Conservation (phyloP, 1,140 invertebrate species). For the Galleria mellonella region DNA sequence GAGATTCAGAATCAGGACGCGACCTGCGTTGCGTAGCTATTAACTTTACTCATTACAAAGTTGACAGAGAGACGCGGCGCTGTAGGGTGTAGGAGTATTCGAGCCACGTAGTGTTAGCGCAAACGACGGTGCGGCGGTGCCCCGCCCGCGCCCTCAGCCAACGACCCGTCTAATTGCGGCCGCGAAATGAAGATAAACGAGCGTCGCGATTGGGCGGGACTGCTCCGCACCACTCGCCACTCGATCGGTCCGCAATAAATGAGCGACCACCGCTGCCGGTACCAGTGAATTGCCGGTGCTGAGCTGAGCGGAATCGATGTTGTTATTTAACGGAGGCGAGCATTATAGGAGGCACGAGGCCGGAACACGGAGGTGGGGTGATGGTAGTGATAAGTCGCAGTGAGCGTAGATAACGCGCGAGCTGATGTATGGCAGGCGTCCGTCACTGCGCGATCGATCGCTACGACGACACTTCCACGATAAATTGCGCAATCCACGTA, state of each 20-base stretch:
- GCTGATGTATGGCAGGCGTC: slow-evolving; percentile 64
- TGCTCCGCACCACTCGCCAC: slow-evolving; percentile 14
- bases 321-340: slow-evolving; percentile 33
- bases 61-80: slow-evolving; percentile 52
- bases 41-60: slow-evolving; percentile 73
- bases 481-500: slow-evolving; percentile 71
- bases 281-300: neutral
- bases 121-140: slow-evolving; percentile 27
- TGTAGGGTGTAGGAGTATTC: slow-evolving; percentile 32
- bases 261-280: slow-evolving; percentile 26
- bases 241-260: slow-evolving; percentile 43
- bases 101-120: slow-evolving; percentile 53
- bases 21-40: slow-evolving; percentile 53
- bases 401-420: slow-evolving; percentile 63
- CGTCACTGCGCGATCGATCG: slow-evolving; percentile 63
- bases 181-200: slow-evolving; percentile 78
- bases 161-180: slow-evolving; percentile 79
- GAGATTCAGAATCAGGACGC: slow-evolving; percentile 46
- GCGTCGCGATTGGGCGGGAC: slow-evolving; percentile 68
- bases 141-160: slow-evolving; percentile 58
- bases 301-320: slow-evolving; percentile 30
- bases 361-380: slow-evolving; percentile 23
- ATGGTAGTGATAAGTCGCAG: slow-evolving; percentile 67
- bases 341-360: too few species aligned
- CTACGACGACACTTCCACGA: slow-evolving; percentile 65